Base-by-base conservation (phyloP, 1,140 invertebrate species). In the Myzus persicae region DNA sequence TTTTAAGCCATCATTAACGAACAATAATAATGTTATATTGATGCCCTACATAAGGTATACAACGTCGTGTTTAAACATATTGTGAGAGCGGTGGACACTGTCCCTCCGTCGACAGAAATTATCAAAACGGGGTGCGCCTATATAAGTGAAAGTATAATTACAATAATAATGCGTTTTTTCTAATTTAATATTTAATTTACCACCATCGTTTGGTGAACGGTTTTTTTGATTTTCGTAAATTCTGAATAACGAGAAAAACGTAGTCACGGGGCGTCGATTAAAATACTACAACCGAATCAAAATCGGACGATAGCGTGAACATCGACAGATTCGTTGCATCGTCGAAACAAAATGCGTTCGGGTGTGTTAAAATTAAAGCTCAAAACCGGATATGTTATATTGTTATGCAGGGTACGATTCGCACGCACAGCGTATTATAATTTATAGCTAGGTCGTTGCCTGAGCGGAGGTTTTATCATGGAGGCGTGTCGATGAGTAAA, bases 141-240 rank as follows among this genome's bases (percentile, higher is more conserved):
- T 36, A 51, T 18, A 51, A 88, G 46, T 88, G 87, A 88, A 88
- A 88, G 87, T 88, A 88, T 88, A n/a, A 51, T 85, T 42, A n/a
- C n/a, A n/a, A 44, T 24, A 31, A 42, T 36, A 22, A 48, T n/a
- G 44, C 8, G 24, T 88, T 88, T 48, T 48, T 88, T 48, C 20
- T 3, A 88, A 48, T 51, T 88, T 48, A 22, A 51, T 36, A 88
- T 88, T 14, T 38, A 87, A 46, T 40, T 40, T 85, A 85, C 31
- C 3, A 40, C 38, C 20, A 18, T 76, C 18, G 14, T 76, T n/a
- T 2, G 31, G 2, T 36, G 36, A 88, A 51, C n/a, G 20, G 7
- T 48, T 44, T 42, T 51, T 59, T 46, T 44, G 46, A 20, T 46
- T 18, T 85, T 85, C 11, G 26, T 42, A 2, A 84, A 42, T 44